These are phyloP conservation scores for Steinernema carpocapsae DNA, from an alignment of 2,888 invertebrate species.

Conservation along the genomic window DNA sequence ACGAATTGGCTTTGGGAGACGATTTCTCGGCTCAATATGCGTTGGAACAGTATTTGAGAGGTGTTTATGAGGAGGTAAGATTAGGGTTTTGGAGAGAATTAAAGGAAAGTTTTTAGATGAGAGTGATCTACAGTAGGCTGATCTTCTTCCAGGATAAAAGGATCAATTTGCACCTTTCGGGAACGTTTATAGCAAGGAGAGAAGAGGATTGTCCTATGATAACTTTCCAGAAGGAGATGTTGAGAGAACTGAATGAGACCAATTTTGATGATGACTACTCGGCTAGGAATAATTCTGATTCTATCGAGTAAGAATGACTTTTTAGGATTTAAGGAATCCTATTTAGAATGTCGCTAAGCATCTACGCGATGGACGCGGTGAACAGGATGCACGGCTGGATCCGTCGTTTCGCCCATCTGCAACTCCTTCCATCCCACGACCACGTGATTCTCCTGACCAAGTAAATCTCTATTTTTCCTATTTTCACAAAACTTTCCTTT, in stretches of 20 bases:
- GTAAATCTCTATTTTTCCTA: constrained; percentile 35
- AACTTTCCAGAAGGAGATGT: constrained; percentile 10
- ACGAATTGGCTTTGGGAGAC: constrained; percentile 36
- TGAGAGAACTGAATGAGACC: background rate
- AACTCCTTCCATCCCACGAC: constrained; percentile 56
- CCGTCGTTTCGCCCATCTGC: constrained; percentile 44
- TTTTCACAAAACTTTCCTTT: background rate
- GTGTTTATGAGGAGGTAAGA: constrained; percentile 55
- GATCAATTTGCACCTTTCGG: constrained; percentile 39
- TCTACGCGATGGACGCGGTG: constrained; percentile 47
- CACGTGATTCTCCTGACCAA: constrained; percentile 58
- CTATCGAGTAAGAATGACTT: constrained; percentile 38
- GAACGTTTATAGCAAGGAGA: constrained; percentile 40
- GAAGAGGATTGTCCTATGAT: constrained; percentile 44
- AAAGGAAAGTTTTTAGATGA: constrained; percentile 2
- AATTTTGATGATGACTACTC: constrained; percentile 40
- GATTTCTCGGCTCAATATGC: constrained; percentile 41
- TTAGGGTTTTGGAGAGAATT: background rate
- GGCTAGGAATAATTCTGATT: constrained; percentile 41
- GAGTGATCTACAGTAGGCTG: constrained; percentile 34
- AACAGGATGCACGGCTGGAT: constrained; percentile 52
- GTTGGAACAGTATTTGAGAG: constrained; percentile 50
- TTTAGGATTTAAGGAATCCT: constrained; percentile 48
- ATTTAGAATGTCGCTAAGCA: constrained; percentile 47
- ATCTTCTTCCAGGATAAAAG: constrained; percentile 35